Evolutionary conservation across 2,888 invertebrate species (phyloP), one percentile per base, ranked within the genome.

Genomic region (Nymphalis urticae): DNA sequence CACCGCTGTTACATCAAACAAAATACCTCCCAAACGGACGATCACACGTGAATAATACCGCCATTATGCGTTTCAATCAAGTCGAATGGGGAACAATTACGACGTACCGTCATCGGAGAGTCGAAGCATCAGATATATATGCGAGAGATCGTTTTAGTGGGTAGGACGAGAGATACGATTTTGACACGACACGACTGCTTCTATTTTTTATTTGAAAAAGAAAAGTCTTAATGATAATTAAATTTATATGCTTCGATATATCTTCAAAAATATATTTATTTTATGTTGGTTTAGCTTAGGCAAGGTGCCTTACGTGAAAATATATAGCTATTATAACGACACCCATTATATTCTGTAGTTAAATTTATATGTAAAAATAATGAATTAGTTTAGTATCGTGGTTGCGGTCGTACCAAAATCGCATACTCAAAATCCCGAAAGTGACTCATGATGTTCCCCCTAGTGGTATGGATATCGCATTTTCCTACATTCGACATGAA

Each of bases 1-100:
- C 42, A 58, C 58, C 47, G 53, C 32, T 21, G 17, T 32, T 27
- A 61, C 59, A 42, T 59, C 61, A 61, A 61, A 59, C 9, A 48
- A 47, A 69, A 67, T 48, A 69, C 32, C 66, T 54, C 61, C 69
- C 66, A 50, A 66, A 56, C 68, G 62, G 66, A 62, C 62, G 62
- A 64, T 62, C 71, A 66, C 62, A 67, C 62, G 71, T 65, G 69
- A 71, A 58, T 62, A 68, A 69, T 66, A 50, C 60, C 50, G 53
- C 50, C 59, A 69, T 69, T 59, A 72, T 64, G 27, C 56, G 50
- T 48, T 76, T 76, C 78, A 75, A 78, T 76, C 75, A 74, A 72
- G 73, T 71, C 72, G 75, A 70, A 70, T 62, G 72, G 62, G 67
- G 64, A 68, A 69, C 70, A 71, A 71, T 68, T 70, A 72, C 73